These are phyloP conservation scores for Thalassophryne amazonica DNA, from an alignment of 2,797 vertebrate species.

Conservation along the genomic window DNA sequence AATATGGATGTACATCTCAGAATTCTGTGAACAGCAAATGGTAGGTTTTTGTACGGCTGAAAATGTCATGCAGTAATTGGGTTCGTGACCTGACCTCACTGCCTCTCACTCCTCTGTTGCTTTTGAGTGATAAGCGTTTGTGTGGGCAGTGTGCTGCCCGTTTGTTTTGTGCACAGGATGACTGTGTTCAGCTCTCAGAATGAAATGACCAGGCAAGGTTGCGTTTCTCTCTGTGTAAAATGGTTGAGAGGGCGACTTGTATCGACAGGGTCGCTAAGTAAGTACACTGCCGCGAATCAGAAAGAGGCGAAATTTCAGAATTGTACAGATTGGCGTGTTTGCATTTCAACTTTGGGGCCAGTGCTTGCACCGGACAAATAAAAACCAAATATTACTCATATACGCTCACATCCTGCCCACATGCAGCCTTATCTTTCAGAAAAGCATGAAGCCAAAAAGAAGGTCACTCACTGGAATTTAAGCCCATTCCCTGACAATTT, in stretches of 20 bases:
- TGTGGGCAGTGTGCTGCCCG: constrained; percentile 59
- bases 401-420: constrained; percentile 32
- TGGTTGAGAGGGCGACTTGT: constrained; percentile 54
- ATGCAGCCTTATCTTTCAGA: constrained; percentile 44
- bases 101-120: constrained; percentile 55
- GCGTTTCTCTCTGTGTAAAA: constrained; percentile 36
- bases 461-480: constrained; percentile 41
- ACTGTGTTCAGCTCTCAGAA: constrained; percentile 52
- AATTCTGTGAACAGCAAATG: constrained; percentile 9
- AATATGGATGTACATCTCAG: constrained; percentile 1
- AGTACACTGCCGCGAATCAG: constrained; percentile 38
- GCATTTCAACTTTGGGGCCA: constrained; percentile 39
- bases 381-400: constrained; percentile 38
- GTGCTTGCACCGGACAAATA: constrained; percentile 30
- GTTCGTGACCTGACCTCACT: constrained; percentile 67
- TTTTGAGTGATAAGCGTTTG: constrained; percentile 66
- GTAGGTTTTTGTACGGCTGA: constrained; percentile 35
- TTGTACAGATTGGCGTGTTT: constrained; percentile 22
- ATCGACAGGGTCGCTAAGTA: constrained; percentile 51
- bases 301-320: constrained; percentile 41
- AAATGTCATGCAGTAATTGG: constrained; percentile 56
- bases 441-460: constrained; percentile 17
- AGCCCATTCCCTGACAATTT: constrained; percentile 42
- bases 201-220: constrained; percentile 60
- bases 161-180: constrained; percentile 42